Evolutionary conservation across 2,113 vertebrate species (phyloP).

Genomic region (Leptocoma aspasia): DNA sequence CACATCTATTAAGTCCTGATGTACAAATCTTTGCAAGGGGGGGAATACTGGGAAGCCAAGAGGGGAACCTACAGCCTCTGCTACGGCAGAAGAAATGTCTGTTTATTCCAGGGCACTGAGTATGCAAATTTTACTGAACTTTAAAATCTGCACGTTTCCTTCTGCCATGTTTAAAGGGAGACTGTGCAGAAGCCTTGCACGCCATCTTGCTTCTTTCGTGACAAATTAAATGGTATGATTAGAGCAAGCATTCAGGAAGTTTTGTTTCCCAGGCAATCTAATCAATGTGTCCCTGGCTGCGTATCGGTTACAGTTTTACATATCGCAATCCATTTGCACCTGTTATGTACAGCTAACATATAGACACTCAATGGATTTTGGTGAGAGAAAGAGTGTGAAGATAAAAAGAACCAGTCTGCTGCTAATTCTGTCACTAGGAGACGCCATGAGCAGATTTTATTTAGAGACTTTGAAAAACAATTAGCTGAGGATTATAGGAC

Average conservation of each 20-base stretch:
- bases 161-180: not conserved
- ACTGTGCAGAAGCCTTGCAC: not conserved
- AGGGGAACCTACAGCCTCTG: not conserved
- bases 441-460: conserved; percentile 78
- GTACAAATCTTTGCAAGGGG: conserved; percentile 69
- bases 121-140: not conserved
- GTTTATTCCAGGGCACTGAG: not conserved
- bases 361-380: conserved; percentile 64
- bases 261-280: conserved; percentile 71
- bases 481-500: conserved; percentile 89
- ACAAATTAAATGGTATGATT: conserved; percentile 77
- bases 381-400: conserved; percentile 65
- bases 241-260: conserved; percentile 72
- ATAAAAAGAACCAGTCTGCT: conserved; percentile 68
- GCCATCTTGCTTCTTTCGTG: conserved; percentile 68
- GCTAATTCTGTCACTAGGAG: conserved; percentile 81
- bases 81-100: not conserved
- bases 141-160: not conserved
- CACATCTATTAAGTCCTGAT: conserved; percentile 84
- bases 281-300: conserved; percentile 72
- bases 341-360: conserved; percentile 72
- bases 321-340: conserved; percentile 73
- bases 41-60: not conserved
- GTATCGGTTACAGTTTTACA: conserved; percentile 78
- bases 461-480: conserved; percentile 85